phyloP scores from a whole-genome alignment of 2,113 vertebrate genomes.

The Anhinga anhinga region DNA sequence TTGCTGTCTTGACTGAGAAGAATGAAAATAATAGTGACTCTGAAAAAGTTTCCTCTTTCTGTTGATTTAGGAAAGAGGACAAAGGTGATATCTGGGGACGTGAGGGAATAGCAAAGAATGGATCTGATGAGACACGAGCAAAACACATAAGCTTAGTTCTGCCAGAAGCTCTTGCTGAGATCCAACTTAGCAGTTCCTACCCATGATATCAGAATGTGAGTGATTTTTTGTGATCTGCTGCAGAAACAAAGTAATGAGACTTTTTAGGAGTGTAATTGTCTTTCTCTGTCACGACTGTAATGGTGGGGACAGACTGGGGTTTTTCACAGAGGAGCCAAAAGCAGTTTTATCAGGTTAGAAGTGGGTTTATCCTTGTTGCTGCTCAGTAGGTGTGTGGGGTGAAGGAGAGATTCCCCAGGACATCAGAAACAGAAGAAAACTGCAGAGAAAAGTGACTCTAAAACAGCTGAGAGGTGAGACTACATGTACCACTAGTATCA shows the following conservation, averaged over 20 bases:
- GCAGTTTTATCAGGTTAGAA: background rate
- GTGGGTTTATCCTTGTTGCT: background rate
- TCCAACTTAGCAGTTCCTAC: background rate
- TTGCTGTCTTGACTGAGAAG: background rate
- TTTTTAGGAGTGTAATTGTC: background rate
- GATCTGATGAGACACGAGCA: background rate
- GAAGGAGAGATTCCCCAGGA: background rate
- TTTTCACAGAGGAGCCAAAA: background rate
- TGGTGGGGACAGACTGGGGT: background rate
- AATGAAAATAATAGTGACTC: background rate
- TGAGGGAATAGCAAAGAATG: background rate
- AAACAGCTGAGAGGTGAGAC: background rate
- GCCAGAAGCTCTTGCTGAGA: background rate
- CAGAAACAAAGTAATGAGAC: background rate
- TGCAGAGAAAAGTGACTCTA: background rate
- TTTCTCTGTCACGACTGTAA: background rate
- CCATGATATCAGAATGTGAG: background rate
- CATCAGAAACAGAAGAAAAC: background rate
- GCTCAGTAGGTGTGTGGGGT: background rate
- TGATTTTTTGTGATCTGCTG: background rate
- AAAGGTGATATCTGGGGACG: background rate
- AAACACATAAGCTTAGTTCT: background rate
- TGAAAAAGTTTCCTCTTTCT: background rate
- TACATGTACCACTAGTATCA: background rate
- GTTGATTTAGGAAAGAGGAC: background rate